Evolutionary conservation across 2,888 invertebrate species (phyloP).

Genomic region (Hirtodrosophila duncani): DNA sequence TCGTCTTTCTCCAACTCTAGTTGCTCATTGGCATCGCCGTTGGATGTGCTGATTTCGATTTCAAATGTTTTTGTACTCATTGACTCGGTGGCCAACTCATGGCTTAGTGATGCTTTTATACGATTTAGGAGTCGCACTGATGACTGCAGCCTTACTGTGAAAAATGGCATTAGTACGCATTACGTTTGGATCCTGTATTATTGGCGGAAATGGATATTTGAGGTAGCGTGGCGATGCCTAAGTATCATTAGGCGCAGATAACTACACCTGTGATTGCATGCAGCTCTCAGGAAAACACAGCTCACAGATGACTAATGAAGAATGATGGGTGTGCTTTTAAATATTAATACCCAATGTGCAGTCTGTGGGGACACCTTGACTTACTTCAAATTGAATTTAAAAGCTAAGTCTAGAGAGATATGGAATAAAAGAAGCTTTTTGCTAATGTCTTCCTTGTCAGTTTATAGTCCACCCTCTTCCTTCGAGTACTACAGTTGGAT

Average conservation of each 20-base stretch:
- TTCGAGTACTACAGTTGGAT: no score
- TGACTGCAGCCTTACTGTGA: constrained; percentile 51
- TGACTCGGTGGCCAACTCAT: constrained; percentile 22
- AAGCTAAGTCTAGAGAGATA: no score
- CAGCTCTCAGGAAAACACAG: constrained; percentile 36
- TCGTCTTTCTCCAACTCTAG: constrained; percentile 4
- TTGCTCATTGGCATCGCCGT: background rate
- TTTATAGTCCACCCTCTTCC: no score
- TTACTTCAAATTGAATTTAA: no score
- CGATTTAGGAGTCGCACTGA: constrained; percentile 47
- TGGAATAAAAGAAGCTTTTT: no score
- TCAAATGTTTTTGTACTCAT: constrained; percentile 8
- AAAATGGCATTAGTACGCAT: constrained; percentile 32
- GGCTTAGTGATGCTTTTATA: constrained; percentile 46
- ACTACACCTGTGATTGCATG: no score
- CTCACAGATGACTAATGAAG: constrained; percentile 55
- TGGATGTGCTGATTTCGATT: constrained; percentile 1
- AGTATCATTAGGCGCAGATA: background rate
- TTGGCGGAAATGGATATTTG: no score
- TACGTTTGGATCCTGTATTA: no score
- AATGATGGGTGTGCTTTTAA: constrained; percentile 54
- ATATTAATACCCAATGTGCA: constrained; percentile 45
- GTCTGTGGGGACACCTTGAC: background rate
- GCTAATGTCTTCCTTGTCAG: no score
- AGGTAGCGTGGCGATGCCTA: no score